A percentile compares a stretch with the other conserved stretches of the same genome.
phyloP scores from a whole-genome alignment of 2,113 vertebrate genomes.

The Narcine bancroftii region DNA sequence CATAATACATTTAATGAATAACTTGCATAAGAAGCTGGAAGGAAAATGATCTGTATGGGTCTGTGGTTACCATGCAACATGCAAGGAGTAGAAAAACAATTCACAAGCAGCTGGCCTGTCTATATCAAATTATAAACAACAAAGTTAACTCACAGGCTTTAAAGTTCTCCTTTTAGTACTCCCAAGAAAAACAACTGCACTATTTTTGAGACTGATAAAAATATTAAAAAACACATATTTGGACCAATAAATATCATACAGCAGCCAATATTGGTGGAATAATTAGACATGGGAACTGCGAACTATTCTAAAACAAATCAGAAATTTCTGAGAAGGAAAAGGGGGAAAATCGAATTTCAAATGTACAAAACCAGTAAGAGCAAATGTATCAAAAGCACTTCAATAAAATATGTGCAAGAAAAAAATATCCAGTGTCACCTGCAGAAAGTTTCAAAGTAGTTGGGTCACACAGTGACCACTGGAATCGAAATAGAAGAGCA shows the following conservation, averaged over 20 bases:
- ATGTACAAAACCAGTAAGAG: not conserved
- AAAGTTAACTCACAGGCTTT: not conserved
- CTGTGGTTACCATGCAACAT: conserved; percentile 28
- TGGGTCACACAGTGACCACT: not conserved
- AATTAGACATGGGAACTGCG: not conserved
- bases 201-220: not conserved
- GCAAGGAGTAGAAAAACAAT: not conserved
- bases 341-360: not conserved
- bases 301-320: not conserved
- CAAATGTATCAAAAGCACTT: not conserved
- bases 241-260: not conserved
- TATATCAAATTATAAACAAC: not conserved
- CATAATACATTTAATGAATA: not conserved
- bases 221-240: not conserved
- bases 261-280: not conserved
- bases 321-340: not conserved
- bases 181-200: no score
- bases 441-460: not conserved
- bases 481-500: not conserved
- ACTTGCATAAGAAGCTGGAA: conserved; percentile 9
- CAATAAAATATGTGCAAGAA: not conserved
- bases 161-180: not conserved
- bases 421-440: not conserved
- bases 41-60: not conserved
- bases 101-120: not conserved